Evolutionary conservation across 2,888 invertebrate genomes (phyloP), one percentile per base, ranked within the genome.

Genomic region (Myopa tessellatipennis): DNA sequence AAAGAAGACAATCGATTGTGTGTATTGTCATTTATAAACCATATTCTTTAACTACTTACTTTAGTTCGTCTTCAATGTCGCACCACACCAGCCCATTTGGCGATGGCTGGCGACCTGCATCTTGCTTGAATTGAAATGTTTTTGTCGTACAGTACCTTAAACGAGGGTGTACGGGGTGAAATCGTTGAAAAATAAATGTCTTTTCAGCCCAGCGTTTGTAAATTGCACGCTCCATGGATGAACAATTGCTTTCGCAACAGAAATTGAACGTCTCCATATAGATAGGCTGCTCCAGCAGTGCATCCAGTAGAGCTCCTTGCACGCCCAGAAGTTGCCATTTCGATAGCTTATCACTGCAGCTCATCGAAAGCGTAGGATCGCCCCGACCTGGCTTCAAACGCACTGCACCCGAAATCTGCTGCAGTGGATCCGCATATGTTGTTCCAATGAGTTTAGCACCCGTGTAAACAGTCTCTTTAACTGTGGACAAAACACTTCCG

Each of bases 281-380:
- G 84, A 98, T 91, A 14, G 95, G 93, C 78, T 90, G 85, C 4
- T 90, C 85, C 36, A 97, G 87, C 40, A 97, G 87, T 79, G 92
- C 88, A 80, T 93, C 92, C 70, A 98, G 86, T 4, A 98, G 89
- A 4, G 95, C 92, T 4, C 98, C 98, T 90, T 96, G 97, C 40
- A 96, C 86, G 0, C 98, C 98, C 52, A 96, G 86, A 79, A 95
- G 90, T 85, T 94, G 93, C 98, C 98, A 98, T 84, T 94, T 93
- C 4, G 96, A 93, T 16, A 98, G 90, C 91, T 98, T 98, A 89
- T 98, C 98, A 88, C 97, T 98, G 88, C 98, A 98, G 0, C 97
- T 97, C 83, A 98, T 93, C 12, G 97, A 97, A 63, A 95, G 87
- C 0, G 98, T 98, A 70, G 93, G 93, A 86, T 96, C 94, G 0